Evolutionary conservation across 2,797 vertebrate species (phyloP), one percentile per base, ranked within the genome.

Genomic region (Champsocephalus gunnari): DNA sequence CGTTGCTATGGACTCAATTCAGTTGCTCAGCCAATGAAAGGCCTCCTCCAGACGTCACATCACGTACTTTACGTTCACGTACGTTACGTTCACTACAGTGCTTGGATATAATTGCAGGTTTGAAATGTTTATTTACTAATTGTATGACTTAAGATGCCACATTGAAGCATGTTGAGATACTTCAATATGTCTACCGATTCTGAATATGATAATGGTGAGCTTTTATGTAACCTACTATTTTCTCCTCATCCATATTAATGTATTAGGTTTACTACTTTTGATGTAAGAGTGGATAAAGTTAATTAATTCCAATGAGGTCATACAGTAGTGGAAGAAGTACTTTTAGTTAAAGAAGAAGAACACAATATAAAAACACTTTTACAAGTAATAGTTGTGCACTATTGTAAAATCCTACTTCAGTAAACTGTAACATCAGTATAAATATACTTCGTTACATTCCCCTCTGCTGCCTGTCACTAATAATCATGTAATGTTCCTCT

Each of bases 1-100:
- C 17, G 88, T 92, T 86, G 73, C 87, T 78, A 85, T 10, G 79
- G 82, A 65, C 87, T 81, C 82, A 11, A 1, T 34, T 2, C 44
- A 9, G 88, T 92, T 91, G 78, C 19, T 43, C 65, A 72, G 49
- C 72, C 80, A 84, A 73, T 73, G 13, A 70, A 61, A 67, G 47
- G 60, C 19, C 8, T 12, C 24, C 9, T 38, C 21, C 9, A 3
- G 16, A 0, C n/a, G 51, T 11, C 21, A 21, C 38, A 10, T 28
- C 24, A 28, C 24, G 24, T 28, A 28, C 24, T 28, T 28, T 12
- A 64, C 28, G 44, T 65, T 28, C 24, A 28, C 24, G 24, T 28
- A 28, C 24, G 3, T 28, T 12, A 64, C 28, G 44, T 65, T 41
- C 38, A 41, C 56, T 11, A 43, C 34, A 50, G 12, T 60, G 14